phyloP scores from a whole-genome alignment of 2,797 vertebrate genomes.

The Sebastes glaucus region DNA sequence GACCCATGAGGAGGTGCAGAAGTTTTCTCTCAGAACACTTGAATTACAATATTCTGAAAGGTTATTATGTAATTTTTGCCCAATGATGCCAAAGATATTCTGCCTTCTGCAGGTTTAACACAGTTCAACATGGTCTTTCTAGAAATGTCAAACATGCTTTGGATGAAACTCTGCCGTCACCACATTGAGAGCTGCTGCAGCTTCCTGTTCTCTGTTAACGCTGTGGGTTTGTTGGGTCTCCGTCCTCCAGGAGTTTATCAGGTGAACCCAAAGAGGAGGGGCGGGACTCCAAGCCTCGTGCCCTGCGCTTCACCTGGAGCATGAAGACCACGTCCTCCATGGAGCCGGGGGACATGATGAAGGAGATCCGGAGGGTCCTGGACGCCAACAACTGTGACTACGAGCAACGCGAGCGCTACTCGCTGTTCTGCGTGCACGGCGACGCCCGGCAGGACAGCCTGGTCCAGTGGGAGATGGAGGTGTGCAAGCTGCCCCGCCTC shows the following conservation, averaged over 20 bases:
- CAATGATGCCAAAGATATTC: too few species aligned
- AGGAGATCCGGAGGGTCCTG: slow-evolving; percentile 92
- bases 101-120: too few species aligned
- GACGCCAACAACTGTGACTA: slow-evolving; percentile 95
- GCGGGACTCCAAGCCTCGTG: slow-evolving; percentile 90
- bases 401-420: slow-evolving; percentile 92
- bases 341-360: slow-evolving; percentile 95
- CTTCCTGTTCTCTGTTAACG: not conserved
- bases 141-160: not conserved
- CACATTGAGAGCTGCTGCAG: not conserved
- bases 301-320: slow-evolving; percentile 91
- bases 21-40: too few species aligned
- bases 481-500: slow-evolving; percentile 93
- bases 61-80: too few species aligned
- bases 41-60: too few species aligned
- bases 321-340: slow-evolving; percentile 97
- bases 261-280: slow-evolving; percentile 90
- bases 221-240: slow-evolving; percentile 8
- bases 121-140: too few species aligned
- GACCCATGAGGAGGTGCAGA: too few species aligned
- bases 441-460: slow-evolving; percentile 91
- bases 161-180: not conserved
- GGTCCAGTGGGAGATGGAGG: slow-evolving; percentile 96
- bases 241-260: slow-evolving; percentile 82
- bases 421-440: slow-evolving; percentile 93